A percentile compares a stretch with the other conserved stretches of the same genome.
These are phyloP conservation scores for Saccopteryx bilineata DNA, from an alignment of 2,113 vertebrate genomes.

Conservation along the genomic window DNA sequence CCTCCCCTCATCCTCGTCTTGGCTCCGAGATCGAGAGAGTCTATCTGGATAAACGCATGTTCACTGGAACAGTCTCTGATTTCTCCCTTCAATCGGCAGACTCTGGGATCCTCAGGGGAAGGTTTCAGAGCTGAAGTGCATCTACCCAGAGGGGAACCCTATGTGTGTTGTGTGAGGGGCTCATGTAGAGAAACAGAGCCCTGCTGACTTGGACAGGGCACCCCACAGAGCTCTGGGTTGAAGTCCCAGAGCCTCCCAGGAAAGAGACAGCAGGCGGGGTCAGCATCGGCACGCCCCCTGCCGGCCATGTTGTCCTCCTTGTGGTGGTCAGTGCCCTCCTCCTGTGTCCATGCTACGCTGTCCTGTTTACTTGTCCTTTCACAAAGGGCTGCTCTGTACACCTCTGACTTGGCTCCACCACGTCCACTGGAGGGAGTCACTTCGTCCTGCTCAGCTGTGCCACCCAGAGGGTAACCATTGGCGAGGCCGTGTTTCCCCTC, in stretches of 20 bases:
- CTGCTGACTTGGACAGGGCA: accelerated
- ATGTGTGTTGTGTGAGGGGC: not conserved
- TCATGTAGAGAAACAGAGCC: not conserved
- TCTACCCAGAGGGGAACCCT: not conserved
- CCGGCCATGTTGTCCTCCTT: accelerated
- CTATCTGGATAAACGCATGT: not conserved
- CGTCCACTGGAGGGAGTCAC: not conserved
- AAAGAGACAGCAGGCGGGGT: accelerated
- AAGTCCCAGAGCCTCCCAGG: not conserved
- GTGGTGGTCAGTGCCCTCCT: too few species aligned
- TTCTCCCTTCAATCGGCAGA: not conserved
- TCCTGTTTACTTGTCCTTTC: not conserved
- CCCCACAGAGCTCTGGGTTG: too few species aligned
- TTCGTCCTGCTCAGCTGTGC: not conserved
- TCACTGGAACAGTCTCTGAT: not conserved
- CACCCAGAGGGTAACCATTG: not conserved
- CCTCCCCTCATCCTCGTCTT: not conserved
- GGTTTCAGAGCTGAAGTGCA: not conserved
- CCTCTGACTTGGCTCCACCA: too few species aligned
- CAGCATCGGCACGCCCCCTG: not conserved
- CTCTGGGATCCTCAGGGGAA: not conserved
- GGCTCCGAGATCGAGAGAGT: too few species aligned
- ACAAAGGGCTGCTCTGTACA: accelerated
- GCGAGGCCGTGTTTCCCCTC: not conserved
- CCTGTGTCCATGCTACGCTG: accelerated